Conservation (phyloP, 2,797 vertebrate genomes). For the Sebastes iracundus region DNA sequence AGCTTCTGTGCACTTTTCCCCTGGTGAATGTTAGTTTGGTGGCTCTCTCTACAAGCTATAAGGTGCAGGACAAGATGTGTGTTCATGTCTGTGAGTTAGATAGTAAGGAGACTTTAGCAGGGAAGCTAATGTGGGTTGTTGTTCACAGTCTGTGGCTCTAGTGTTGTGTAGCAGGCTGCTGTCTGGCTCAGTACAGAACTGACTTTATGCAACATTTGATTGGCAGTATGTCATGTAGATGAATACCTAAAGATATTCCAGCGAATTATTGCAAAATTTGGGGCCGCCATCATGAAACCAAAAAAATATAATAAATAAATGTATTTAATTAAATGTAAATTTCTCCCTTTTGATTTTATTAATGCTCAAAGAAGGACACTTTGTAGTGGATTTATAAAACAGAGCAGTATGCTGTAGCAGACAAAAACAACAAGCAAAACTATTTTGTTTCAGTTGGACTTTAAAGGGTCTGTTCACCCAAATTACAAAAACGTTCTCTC, state of each 20-base stretch:
- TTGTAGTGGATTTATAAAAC: neutral
- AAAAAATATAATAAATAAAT: neutral
- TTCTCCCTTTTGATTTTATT: neutral
- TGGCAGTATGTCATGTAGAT: neutral
- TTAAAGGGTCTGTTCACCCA: neutral
- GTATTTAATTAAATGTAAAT: neutral
- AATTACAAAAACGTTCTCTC: neutral
- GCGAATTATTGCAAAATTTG: neutral
- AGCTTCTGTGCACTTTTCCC: neutral
- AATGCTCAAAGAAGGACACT: neutral
- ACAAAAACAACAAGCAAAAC: neutral
- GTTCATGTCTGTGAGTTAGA: neutral
- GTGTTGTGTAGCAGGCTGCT: no score
- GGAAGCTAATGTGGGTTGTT: neutral
- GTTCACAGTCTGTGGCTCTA: neutral
- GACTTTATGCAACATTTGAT: neutral
- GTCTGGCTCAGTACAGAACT: no score
- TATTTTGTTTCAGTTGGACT: neutral
- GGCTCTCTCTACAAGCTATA: neutral
- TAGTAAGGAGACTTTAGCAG: neutral
- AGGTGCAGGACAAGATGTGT: neutral
- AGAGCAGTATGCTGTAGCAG: neutral
- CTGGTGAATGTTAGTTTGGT: neutral
- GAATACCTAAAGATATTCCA: neutral
- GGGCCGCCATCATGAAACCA: neutral